phyloP scores from a whole-genome alignment of 2,113 vertebrate species.

The Oreochromis tanganicae region DNA sequence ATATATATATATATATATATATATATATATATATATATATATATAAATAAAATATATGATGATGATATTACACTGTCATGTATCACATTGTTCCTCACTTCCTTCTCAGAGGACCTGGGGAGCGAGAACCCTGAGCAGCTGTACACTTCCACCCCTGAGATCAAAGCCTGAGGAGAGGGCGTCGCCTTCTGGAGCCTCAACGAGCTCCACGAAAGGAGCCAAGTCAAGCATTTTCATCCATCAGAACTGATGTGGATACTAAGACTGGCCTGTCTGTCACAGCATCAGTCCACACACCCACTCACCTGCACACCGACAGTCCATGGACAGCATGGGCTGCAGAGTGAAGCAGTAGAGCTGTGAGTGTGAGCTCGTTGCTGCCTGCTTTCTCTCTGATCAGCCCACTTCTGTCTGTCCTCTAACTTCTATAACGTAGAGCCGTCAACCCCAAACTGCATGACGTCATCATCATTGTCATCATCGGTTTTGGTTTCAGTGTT shows the following conservation, averaged over 20 bases:
- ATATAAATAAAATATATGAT: too few species aligned
- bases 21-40: not conserved
- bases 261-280: constrained; percentile 10
- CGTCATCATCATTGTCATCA: not conserved
- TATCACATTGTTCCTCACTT: not conserved
- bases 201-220: not conserved
- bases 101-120: constrained; percentile 82
- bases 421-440: constrained; percentile 33
- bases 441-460: not conserved
- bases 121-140: constrained; percentile 89
- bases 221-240: constrained; percentile 47
- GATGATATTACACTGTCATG: not conserved
- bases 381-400: constrained; percentile 76
- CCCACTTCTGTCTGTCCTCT: constrained; percentile 19
- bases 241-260: constrained; percentile 60
- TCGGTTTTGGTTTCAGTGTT: constrained; percentile 27
- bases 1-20: not conserved
- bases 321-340: constrained; percentile 37
- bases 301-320: not conserved
- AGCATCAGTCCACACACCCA: not conserved
- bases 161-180: constrained; percentile 82
- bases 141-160: constrained; percentile 84
- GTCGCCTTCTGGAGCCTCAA: not conserved
- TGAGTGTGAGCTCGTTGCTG: constrained; percentile 65
- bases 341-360: constrained; percentile 74